Base-by-base conservation (phyloP, 2,797 vertebrate species). In the Liparis tanakae region DNA sequence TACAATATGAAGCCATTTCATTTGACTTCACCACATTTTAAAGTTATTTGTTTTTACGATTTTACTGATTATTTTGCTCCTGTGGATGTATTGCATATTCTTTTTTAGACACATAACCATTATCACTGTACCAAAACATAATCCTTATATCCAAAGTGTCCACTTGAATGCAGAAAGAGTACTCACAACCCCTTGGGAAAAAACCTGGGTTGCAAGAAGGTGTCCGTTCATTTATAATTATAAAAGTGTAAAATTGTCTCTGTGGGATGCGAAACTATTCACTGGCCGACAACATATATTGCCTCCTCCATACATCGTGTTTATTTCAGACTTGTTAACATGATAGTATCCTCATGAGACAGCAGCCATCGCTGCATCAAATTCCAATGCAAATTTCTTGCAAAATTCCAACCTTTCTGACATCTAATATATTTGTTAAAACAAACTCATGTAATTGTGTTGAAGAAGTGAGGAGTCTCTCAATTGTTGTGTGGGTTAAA, bases 401-500 rank as follows among this genome's bases (percentile, higher is more conserved):
- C 2, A 57, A 65, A 79, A 67, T n/a, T 55, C 8, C 25, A 60
- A 54, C 25, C 37, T 50, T 61, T 61, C 22, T 71, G 34, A 69
- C 55, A 18, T 59, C 17, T 51, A 22, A 79, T 72, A 25, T 25
- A 36, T 43, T 30, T 34, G 48, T 63, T 15, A 36, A 81, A 77
- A 81, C 20, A 82, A 86, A 83, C 65, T 30, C 0, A 18, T 39
- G 6, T 37, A 56, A 54, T n/a, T 39, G 8, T 60, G 44, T 22
- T 80, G 17, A 17, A 63, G 46, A 12, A 33, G 30, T 13, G 41
- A 68, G 22, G 58, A 10, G 37, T 5, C 64, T 68, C 59, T 75
- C 82, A 73, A 88, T 84, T 84, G 59, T 30, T 74, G 74, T 65
- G 33, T 80, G 73, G 82, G 83, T 90, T 79, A 88, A 87, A 88